Conservation (phyloP, 2,797 vertebrate genomes). For the Gallinago nigripennis region DNA sequence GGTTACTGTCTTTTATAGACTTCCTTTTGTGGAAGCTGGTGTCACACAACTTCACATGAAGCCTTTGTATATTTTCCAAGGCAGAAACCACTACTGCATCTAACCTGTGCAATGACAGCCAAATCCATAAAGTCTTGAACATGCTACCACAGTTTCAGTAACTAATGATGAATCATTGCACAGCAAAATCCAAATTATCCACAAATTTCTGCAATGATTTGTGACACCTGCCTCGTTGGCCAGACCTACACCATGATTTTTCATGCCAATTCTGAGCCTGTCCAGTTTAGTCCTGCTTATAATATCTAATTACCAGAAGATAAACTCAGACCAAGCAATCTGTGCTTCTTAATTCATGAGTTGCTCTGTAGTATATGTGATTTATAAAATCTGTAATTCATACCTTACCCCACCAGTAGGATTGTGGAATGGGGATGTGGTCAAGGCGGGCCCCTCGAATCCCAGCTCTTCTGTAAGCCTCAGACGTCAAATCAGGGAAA, state of each 20-base stretch:
- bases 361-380: background rate
- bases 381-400: slow-evolving; percentile 57
- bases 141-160: background rate
- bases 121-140: background rate
- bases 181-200: background rate
- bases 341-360: background rate
- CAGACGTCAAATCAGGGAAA: slow-evolving; percentile 93
- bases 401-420: slow-evolving; percentile 96
- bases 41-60: background rate
- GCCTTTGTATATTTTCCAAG: background rate
- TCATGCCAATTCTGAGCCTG: background rate
- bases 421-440: slow-evolving; percentile 91
- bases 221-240: background rate
- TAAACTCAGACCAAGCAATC: background rate
- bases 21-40: background rate
- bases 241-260: background rate
- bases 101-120: background rate
- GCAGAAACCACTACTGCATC: background rate
- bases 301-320: background rate
- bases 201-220: background rate
- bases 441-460: slow-evolving; percentile 82
- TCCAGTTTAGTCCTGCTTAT: background rate
- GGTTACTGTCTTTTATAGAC: background rate
- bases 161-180: background rate
- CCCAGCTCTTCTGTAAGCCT: slow-evolving; percentile 86